Evolutionary conservation across 2,888 invertebrate species (phyloP).

Genomic region (Conistra vaccinii): DNA sequence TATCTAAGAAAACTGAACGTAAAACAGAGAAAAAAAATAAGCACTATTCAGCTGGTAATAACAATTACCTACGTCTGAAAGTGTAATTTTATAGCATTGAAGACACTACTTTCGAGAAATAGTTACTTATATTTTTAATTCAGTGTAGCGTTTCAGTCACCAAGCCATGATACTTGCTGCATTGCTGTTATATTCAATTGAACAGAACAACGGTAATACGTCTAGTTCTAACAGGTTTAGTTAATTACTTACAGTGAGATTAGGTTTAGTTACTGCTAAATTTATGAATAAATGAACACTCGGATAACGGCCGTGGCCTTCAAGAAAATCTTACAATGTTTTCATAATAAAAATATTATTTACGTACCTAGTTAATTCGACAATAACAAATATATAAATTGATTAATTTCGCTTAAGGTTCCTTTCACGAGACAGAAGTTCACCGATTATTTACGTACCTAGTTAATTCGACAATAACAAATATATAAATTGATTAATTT

Average conservation of each 20-base stretch:
- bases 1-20: no score
- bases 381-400: background rate
- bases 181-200: slow-evolving; percentile 5
- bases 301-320: background rate
- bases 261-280: background rate
- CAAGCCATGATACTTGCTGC: background rate
- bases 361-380: background rate
- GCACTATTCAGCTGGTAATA: background rate
- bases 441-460: slow-evolving; percentile 19
- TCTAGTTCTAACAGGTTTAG: background rate
- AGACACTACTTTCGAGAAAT: background rate
- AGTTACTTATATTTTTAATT: background rate
- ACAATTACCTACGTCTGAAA: background rate
- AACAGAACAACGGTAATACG: background rate
- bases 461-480: background rate
- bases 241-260: background rate
- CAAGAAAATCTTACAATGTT: background rate
- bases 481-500: no score
- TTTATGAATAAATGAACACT: slow-evolving; percentile 2
- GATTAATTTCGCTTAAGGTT: no score
- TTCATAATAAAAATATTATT: background rate
- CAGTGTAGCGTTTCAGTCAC: background rate
- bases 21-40: background rate
- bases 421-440: slow-evolving; percentile 1
- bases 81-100: slow-evolving; percentile 1